phyloP scores from a whole-genome alignment of 2,888 invertebrate species.

The Rhamphomyia laevipes region DNA sequence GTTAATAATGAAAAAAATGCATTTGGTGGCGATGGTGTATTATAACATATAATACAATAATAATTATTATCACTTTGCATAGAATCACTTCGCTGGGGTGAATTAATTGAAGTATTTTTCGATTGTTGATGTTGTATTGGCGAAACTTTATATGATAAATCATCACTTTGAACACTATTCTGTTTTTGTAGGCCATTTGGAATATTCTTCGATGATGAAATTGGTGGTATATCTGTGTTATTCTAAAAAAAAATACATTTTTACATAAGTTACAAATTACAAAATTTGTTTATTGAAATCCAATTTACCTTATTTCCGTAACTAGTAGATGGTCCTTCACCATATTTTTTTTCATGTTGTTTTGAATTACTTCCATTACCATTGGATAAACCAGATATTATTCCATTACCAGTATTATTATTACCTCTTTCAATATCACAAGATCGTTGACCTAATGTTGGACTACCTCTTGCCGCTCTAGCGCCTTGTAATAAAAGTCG shows the following conservation, averaged over 20 bases:
- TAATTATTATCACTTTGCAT: conserved; percentile 11
- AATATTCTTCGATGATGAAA: neutral
- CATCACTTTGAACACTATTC: conserved; percentile 1
- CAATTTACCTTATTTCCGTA: neutral
- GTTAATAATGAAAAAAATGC: conserved; percentile 43
- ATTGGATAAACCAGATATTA: too few relatives aligned
- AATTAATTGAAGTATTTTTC: neutral
- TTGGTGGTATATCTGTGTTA: neutral
- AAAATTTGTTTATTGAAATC: neutral
- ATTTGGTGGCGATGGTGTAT: conserved; percentile 18
- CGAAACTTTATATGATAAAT: neutral
- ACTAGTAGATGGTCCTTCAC: conserved; percentile 5
- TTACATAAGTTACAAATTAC: neutral
- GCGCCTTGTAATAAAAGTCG: conserved; percentile 20
- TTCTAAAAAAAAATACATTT: neutral
- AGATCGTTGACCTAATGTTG: conserved; percentile 19
- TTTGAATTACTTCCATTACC: neutral
- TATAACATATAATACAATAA: conserved; percentile 25
- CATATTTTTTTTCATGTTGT: conserved; percentile 7
- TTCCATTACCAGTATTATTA: neutral
- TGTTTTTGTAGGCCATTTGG: neutral
- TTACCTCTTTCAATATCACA: conserved; percentile 21
- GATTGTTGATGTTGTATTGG: neutral
- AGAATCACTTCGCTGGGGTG: neutral
- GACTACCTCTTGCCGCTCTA: conserved; percentile 19